A percentile compares a stretch with the other conserved stretches of the same genome.
These are phyloP conservation scores for Arizona elegans DNA, from an alignment of 2,113 vertebrate genomes.

Conservation along the genomic window DNA sequence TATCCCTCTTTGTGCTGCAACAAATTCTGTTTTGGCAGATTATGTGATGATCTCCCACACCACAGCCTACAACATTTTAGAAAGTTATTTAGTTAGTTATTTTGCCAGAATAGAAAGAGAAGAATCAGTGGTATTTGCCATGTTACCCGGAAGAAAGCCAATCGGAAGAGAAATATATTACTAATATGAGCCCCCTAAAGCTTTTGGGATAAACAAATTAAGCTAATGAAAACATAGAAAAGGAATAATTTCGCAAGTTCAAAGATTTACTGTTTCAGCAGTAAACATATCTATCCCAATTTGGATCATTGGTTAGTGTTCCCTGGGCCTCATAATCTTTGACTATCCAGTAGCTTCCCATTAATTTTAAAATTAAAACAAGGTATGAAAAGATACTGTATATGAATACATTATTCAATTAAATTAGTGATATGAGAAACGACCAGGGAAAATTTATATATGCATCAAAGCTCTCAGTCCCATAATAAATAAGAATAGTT, in stretches of 20 bases:
- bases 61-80: neutral
- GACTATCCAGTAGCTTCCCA: neutral
- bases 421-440: neutral
- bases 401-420: neutral
- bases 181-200: neutral
- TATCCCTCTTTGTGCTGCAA: neutral
- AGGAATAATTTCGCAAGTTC: neutral
- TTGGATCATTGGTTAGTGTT: neutral
- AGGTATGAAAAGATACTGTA: neutral
- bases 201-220: neutral
- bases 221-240: neutral
- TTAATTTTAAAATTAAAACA: neutral
- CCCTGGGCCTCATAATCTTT: neutral
- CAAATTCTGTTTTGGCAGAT: neutral
- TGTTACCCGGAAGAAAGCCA: neutral
- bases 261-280: neutral
- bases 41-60: neutral
- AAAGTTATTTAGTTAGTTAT: neutral
- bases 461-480: neutral
- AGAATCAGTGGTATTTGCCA: neutral
- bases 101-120: neutral
- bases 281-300: neutral
- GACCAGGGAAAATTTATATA: neutral
- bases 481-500: neutral
- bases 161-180: neutral